phyloP scores from a whole-genome alignment of 2,888 invertebrate species.

The Fabriciana adippe region DNA sequence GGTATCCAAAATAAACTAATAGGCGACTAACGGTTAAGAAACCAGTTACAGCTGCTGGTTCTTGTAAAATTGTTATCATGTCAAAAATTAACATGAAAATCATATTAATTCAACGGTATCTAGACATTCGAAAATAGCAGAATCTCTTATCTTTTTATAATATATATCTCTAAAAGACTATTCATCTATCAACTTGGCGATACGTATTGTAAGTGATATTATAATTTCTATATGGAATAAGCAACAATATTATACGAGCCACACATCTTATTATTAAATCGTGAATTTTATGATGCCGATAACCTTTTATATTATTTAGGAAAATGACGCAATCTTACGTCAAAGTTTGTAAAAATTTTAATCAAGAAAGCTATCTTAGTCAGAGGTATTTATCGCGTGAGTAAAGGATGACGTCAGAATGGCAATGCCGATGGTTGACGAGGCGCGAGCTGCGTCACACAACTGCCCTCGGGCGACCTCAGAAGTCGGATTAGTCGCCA shows the following conservation, averaged over 20 bases:
- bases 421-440: conserved; percentile 23
- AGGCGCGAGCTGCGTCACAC: conserved; percentile 23
- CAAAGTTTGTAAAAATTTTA: conserved; percentile 5
- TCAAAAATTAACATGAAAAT: conserved; percentile 24
- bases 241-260: no score
- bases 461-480: conserved; percentile 29
- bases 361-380: conserved; percentile 22
- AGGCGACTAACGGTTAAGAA: conserved; percentile 39
- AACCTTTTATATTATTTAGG: background rate
- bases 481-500: conserved; percentile 23
- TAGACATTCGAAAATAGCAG: background rate
- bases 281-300: background rate
- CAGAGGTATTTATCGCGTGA: conserved; percentile 24
- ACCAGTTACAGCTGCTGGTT: conserved; percentile 39
- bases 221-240: no score
- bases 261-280: no score
- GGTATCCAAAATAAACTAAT: conserved; percentile 48
- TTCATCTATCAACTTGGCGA: no score
- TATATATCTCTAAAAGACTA: background rate
- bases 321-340: conserved; percentile 10
- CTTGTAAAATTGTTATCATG: conserved; percentile 22
- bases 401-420: conserved; percentile 33
- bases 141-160: conserved; percentile 1
- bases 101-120: conserved; percentile 21
- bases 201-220: no score